Evolutionary conservation across 64 coral and sea anemone species (phyloP), one percentile per base, ranked within the genome.

Genomic region (Montipora cactus): DNA sequence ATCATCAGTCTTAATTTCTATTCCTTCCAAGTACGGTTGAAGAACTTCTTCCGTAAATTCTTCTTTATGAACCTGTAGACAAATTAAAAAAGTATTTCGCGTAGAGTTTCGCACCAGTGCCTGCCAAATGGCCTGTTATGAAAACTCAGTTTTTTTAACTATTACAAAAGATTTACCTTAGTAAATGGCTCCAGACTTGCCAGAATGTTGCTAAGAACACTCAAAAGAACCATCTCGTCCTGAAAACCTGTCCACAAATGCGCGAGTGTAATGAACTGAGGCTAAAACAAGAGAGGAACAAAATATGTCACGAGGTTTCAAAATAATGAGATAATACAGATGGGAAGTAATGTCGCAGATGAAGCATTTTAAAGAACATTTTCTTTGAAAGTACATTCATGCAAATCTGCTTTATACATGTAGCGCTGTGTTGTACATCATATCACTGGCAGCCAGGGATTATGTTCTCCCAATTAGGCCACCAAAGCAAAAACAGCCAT

Each of bases 241-340:
- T 99, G 97, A 79, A 99, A 99, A 13, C 97, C 97, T 67, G 91
- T 96, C 97, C 97, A 99, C 9, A 99, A 77, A 77, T 99, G 97
- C 7, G 97, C 92, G 48, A 99, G 59, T 25, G 90, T 99, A 69
- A 99, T 99, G 52, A 99, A 99, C 86, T 99, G 97, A 21, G 97
- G 97, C 97, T 99, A 45, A 88, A 79, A 91, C 37, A 11, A 88
- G 20, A 44, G 16, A 18, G n/a, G 46, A 87, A 79, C 12, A 81
- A 75, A 37, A 37, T 37, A 37, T 37, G 28, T 37, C 28, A 37
- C 28, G 1, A 37, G 28, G 28, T 37, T 37, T 37, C 28, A 37
- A 37, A 37, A 37, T 37, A 37, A 37, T 37, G 28, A 37, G 53
- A 8, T 57, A 57, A 57, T 8, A 57, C 11, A 57, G 53, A 11